Percentiles rank a stretch among this genome's conserved stretches.
Conservation (phyloP, 2,888 invertebrate species). For the Platypus cylindrus region DNA sequence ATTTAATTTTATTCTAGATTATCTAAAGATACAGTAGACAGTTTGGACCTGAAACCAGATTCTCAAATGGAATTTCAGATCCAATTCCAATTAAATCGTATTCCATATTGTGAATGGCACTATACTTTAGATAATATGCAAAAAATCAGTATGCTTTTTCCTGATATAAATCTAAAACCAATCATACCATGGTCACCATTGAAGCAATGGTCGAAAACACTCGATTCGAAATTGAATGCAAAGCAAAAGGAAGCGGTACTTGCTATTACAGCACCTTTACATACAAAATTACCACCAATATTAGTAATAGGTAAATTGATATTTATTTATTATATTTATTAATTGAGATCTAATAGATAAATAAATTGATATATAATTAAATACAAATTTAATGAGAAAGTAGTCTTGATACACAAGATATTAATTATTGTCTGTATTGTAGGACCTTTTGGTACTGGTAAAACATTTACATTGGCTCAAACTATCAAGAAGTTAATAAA, state of each 20-base stretch:
- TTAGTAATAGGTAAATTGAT: constrained; percentile 40
- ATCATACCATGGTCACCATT: constrained; percentile 57
- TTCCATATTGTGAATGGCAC: constrained; percentile 77
- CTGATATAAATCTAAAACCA: constrained; percentile 48
- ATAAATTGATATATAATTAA: too few species aligned
- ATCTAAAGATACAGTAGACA: constrained; percentile 42
- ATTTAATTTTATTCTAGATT: constrained; percentile 26
- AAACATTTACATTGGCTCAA: constrained; percentile 68
- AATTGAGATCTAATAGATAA: too few species aligned
- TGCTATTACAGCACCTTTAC: constrained; percentile 56
- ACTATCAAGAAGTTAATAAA: constrained; percentile 54
- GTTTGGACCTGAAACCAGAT: constrained; percentile 34
- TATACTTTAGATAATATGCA: constrained; percentile 65
- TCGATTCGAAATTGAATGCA: constrained; percentile 54
- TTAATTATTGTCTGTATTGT: not conserved
- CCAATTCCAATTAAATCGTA: constrained; percentile 68
- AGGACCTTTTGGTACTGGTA: constrained; percentile 76
- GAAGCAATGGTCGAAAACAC: constrained; percentile 51
- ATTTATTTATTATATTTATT: not conserved
- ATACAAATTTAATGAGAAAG: too few species aligned
- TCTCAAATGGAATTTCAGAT: constrained; percentile 56
- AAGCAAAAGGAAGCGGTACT: constrained; percentile 69
- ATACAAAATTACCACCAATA: constrained; percentile 53
- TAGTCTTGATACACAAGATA: too few species aligned
- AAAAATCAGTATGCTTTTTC: constrained; percentile 52